Percentiles rank a stretch among this genome's conserved stretches.
phyloP scores from a whole-genome alignment of 2,888 invertebrate species.

The Plagodis dolabraria region DNA sequence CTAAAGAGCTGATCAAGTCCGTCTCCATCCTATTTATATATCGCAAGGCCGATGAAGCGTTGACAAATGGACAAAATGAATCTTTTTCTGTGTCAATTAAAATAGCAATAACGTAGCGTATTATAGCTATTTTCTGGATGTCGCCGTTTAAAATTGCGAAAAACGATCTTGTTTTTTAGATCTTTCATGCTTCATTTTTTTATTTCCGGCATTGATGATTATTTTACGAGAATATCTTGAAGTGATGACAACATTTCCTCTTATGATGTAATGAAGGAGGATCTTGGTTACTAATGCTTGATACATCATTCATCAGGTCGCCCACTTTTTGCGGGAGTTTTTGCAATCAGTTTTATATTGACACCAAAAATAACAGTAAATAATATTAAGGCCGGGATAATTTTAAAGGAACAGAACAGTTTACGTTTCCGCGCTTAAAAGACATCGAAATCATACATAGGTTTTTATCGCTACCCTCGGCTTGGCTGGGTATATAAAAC shows the following conservation, averaged over 20 bases:
- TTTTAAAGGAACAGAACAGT: too few species aligned
- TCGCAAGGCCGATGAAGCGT: conserved; percentile 12
- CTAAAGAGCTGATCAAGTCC: neutral
- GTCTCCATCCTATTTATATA: conserved; percentile 10
- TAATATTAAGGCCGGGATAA: neutral
- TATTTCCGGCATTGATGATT: conserved; percentile 9
- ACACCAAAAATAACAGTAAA: neutral
- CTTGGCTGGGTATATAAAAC: too few species aligned
- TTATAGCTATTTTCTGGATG: conserved; percentile 4
- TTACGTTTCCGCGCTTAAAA: too few species aligned
- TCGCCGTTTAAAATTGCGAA: neutral
- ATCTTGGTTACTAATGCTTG: neutral
- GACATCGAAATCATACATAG: too few species aligned
- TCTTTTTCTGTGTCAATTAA: conserved; percentile 23
- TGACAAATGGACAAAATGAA: conserved; percentile 19
- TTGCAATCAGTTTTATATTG: neutral
- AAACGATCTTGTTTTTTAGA: neutral
- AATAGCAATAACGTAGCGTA: conserved; percentile 15
- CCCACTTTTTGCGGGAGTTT: conserved; percentile 1
- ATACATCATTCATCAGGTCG: conserved; percentile 7
- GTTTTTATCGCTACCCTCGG: too few species aligned
- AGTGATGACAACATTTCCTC: conserved; percentile 20
- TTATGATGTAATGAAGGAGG: conserved; percentile 5
- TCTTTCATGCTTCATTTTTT: neutral
- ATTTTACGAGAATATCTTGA: neutral